These are phyloP conservation scores for Scopus umbretta DNA, from an alignment of 2,113 vertebrate genomes.

Conservation along the genomic window DNA sequence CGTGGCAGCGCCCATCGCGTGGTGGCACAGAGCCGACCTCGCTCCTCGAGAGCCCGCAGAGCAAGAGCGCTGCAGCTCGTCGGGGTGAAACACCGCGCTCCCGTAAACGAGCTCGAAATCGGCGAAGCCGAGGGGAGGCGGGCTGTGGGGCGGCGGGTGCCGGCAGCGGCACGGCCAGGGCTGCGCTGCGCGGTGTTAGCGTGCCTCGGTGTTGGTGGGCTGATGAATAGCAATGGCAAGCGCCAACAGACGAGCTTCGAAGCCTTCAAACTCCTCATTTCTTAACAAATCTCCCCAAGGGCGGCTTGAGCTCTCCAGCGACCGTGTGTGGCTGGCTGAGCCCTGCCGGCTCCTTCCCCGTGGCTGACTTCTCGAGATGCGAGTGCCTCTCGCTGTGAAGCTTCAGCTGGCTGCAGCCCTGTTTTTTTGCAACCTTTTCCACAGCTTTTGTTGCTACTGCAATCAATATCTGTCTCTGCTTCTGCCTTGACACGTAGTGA, in stretches of 20 bases:
- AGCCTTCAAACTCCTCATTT: background rate
- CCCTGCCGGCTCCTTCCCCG: background rate
- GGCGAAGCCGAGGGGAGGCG: background rate
- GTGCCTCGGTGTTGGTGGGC: too few relatives aligned
- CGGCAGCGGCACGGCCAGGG: background rate
- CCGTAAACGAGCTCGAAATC: fast-evolving
- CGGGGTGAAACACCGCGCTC: fast-evolving
- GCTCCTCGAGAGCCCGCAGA: background rate
- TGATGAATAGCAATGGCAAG: background rate
- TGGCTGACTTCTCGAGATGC: fast-evolving
- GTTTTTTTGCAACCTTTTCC: background rate
- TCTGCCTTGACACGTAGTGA: background rate
- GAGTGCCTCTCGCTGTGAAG: background rate
- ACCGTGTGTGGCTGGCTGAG: fast-evolving
- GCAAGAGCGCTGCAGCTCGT: background rate
- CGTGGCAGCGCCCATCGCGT: fast-evolving
- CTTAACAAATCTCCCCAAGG: background rate
- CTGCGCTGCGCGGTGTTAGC: fast-evolving
- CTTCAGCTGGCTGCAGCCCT: background rate
- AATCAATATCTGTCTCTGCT: background rate
- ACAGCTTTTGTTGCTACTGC: background rate
- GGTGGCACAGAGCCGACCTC: fast-evolving
- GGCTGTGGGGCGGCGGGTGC: background rate
- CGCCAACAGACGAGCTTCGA: background rate
- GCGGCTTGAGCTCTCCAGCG: fast-evolving